Base-by-base conservation (phyloP, 2,888 invertebrate species). In the Mesochorus sp. region DNA sequence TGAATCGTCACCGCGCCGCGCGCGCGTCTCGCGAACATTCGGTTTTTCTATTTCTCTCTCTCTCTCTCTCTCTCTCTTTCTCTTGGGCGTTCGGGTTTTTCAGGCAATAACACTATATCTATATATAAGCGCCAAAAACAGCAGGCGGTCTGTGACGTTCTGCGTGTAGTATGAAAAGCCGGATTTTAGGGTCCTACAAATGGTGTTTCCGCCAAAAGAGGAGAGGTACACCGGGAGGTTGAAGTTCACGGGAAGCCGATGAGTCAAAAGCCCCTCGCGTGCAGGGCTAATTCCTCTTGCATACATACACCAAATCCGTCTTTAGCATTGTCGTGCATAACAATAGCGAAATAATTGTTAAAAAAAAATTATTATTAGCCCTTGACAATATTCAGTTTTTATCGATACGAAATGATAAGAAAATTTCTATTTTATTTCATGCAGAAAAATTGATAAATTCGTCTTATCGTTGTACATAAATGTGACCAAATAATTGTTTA, bases 121-220 rank as follows among this genome's bases (percentile, higher is more conserved):
- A 21, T 47, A 17, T 24, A 21, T 31, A 31, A 8, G 10, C 68
- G 28, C 42, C 44, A n/a, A 42, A 39, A 59, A 12, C 78, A 70
- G 74, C 78, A 21, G 78, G 78, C 74, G 78, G 78, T 70, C 73
- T 51, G 34, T 37, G 78, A 70, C 51, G 74, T 10, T 39, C 37
- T 12, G 42, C 14, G 12, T 44, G 55, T 24, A 24, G 44, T 21
- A 66, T 51, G 42, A 73, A 67, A 71, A 64, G 68, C 68, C 74
- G 57, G 70, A 26, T 70, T 64, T 61, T 28, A 71, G 59, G 59
- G 49, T 51, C 49, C 39, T 28, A 21, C 55, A 5, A 42, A 67
- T 26, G 17, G 26, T 14, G 24, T 28, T 31, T 17, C n/a, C n/a
- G 55, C 19, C 28, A 51, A 31, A 17, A 14, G 12, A 14, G n/a